phyloP scores from a whole-genome alignment of 2,113 vertebrate genomes.

The Suncus etruscus region DNA sequence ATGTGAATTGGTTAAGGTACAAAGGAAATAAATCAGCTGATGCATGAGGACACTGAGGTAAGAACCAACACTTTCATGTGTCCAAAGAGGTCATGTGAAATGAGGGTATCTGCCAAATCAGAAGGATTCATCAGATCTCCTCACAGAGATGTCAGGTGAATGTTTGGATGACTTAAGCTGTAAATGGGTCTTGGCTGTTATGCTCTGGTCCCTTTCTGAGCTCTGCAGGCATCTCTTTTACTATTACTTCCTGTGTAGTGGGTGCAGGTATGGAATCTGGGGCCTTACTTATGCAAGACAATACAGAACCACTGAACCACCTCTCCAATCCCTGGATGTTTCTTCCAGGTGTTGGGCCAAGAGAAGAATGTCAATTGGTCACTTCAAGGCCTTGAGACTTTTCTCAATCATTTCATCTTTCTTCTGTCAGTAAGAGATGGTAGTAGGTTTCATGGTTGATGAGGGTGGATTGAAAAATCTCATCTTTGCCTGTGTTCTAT shows the following conservation, averaged over 20 bases:
- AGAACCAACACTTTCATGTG: slow-evolving; percentile 46
- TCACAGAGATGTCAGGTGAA: not conserved
- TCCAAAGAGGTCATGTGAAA: not conserved
- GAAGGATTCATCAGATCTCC: not conserved
- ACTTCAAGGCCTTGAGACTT: not conserved
- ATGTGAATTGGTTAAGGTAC: not conserved
- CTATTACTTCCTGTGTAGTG: not conserved
- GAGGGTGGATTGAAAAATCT: not conserved
- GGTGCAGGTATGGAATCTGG: no score
- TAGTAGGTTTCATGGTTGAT: not conserved
- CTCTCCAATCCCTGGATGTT: not conserved
- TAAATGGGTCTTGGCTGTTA: accelerated
- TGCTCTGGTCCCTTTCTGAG: not conserved
- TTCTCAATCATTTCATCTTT: not conserved
- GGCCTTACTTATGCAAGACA: no score
- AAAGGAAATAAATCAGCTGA: slow-evolving; percentile 24
- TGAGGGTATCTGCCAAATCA: not conserved
- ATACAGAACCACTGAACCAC: not conserved
- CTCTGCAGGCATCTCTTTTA: not conserved
- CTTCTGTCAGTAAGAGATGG: not conserved
- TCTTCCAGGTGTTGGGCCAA: not conserved
- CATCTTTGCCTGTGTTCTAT: not conserved
- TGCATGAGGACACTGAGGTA: slow-evolving; percentile 72
- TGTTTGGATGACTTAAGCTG: not conserved
- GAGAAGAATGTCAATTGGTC: not conserved